These are phyloP conservation scores for Callipepla squamata DNA, from an alignment of 2,113 vertebrate genomes.

Conservation along the genomic window DNA sequence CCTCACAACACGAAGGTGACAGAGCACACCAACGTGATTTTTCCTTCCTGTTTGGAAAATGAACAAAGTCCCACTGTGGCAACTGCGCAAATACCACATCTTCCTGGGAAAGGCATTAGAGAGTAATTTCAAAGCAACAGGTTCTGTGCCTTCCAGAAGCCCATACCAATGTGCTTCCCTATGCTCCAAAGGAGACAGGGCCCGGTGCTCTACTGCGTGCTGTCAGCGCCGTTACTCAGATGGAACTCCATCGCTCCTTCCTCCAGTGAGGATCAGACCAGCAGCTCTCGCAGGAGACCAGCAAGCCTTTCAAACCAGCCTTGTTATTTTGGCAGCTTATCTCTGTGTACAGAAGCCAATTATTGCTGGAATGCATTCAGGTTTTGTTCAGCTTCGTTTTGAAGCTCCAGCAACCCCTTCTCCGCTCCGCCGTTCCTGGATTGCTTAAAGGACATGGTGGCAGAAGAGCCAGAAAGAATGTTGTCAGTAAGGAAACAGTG, in stretches of 20 bases:
- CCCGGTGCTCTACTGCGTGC: accelerated
- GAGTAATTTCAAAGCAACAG: neutral
- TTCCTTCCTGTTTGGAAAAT: neutral
- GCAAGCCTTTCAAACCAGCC: constrained; percentile 39
- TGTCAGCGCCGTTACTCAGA: neutral
- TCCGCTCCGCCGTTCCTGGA: neutral
- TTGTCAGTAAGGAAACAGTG: accelerated
- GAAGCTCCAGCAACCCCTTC: neutral
- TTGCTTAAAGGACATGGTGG: neutral
- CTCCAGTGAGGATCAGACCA: constrained; percentile 1
- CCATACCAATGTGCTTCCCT: neutral
- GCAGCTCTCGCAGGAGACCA: neutral
- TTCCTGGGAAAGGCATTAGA: neutral
- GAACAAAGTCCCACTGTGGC: neutral
- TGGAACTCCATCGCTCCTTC: neutral
- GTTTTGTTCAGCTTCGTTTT: constrained; percentile 36
- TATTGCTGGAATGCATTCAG: constrained; percentile 35
- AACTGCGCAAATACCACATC: neutral
- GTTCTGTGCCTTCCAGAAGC: neutral
- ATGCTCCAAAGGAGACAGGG: accelerated
- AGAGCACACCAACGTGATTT: neutral
- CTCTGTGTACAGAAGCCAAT: constrained; percentile 65
- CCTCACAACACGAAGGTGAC: accelerated
- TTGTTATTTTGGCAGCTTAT: constrained; percentile 64
- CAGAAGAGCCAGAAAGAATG: neutral